A percentile compares a stretch with the other conserved stretches of the same genome.
These are phyloP conservation scores for Saccostrea echinata DNA, from an alignment of 1,140 invertebrate genomes.

Conservation along the genomic window DNA sequence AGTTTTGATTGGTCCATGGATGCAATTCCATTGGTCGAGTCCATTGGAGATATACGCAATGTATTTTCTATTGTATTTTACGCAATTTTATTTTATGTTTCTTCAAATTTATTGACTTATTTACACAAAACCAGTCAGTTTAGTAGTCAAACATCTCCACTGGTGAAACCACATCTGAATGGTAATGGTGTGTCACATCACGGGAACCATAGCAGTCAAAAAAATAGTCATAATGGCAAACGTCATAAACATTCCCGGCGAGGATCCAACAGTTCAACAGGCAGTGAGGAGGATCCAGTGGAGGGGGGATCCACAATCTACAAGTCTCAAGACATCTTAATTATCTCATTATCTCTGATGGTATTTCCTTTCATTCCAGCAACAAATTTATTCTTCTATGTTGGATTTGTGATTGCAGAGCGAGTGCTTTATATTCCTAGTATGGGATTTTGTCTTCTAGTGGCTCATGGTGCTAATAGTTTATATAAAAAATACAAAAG, in stretches of 20 bases:
- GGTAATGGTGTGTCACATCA: conserved; percentile 64
- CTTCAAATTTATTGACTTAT: conserved; percentile 61
- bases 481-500: conserved; percentile 59
- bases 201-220: conserved; percentile 40
- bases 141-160: background rate
- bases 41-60: conserved; percentile 90
- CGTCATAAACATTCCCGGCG: conserved; percentile 44
- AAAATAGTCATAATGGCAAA: conserved; percentile 39
- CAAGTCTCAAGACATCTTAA: conserved; percentile 61
- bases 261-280: conserved; percentile 59
- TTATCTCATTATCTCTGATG: conserved; percentile 86
- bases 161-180: conserved; percentile 56
- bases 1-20: conserved; percentile 99
- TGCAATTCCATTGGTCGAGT: conserved; percentile 93
- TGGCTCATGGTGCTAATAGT: conserved; percentile 82
- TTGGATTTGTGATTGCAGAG: conserved; percentile 98
- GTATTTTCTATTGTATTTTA: conserved; percentile 89
- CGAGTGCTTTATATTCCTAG: conserved; percentile 97
- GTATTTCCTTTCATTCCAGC: conserved; percentile 97
- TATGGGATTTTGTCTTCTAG: conserved; percentile 96
- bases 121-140: conserved; percentile 42
- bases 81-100: conserved; percentile 81
- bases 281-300: conserved; percentile 56
- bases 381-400: conserved; percentile 97
- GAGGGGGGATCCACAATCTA: background rate